Conservation (phyloP, 2,113 vertebrate genomes). For the Sorex araneus region DNA sequence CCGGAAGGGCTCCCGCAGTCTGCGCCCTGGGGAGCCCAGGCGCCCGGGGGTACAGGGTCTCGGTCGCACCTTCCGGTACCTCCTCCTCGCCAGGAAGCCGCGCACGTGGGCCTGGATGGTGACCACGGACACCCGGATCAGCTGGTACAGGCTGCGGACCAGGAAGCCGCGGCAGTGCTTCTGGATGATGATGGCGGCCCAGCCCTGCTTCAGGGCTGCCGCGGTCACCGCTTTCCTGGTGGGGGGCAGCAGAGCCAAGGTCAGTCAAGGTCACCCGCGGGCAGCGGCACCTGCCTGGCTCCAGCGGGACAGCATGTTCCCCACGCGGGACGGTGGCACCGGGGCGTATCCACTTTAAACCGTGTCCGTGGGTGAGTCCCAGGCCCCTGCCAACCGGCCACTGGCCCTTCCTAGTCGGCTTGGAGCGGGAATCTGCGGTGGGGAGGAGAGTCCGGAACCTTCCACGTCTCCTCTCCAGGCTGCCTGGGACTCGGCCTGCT, state of each 20-base stretch:
- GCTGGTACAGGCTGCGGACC: constrained; percentile 91
- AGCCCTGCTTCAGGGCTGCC: constrained; percentile 91
- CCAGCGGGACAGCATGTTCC: neutral
- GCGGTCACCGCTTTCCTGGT: constrained; percentile 93
- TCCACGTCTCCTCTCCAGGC: neutral
- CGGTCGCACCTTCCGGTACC: constrained; percentile 92
- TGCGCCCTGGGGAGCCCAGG: neutral
- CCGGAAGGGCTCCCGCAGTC: neutral
- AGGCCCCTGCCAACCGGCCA: rapidly evolving
- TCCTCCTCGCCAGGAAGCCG: constrained; percentile 94
- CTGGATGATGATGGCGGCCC: constrained; percentile 95
- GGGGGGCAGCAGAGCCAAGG: constrained; percentile 60
- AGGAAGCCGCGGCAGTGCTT: constrained; percentile 93
- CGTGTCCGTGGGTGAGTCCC: neutral
- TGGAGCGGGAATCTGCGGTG: neutral
- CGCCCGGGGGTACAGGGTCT: neutral
- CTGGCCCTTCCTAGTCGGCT: neutral
- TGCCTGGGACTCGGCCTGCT: no score
- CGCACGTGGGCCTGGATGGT: constrained; percentile 95
- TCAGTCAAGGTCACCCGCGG: no score
- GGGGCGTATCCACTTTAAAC: neutral
- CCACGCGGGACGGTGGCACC: neutral
- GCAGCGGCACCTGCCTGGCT: neutral
- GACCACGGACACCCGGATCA: constrained; percentile 92
- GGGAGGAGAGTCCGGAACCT: neutral